These are phyloP conservation scores for Catotricha subobsoleta DNA, from an alignment of 2,888 invertebrate genomes.

Conservation along the genomic window DNA sequence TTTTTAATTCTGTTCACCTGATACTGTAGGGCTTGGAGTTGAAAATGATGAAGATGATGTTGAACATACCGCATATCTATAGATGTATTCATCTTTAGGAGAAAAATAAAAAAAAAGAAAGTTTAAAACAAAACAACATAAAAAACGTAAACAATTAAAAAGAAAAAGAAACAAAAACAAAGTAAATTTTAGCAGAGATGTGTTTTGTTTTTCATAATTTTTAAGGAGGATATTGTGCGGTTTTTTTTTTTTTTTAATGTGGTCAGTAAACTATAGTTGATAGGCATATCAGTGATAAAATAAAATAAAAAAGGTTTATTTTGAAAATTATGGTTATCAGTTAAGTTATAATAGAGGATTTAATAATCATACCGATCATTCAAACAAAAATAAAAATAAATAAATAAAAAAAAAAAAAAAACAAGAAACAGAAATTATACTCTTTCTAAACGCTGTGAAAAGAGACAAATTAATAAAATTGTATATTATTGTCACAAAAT, in stretches of 20 bases:
- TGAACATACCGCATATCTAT: slow-evolving; percentile 5
- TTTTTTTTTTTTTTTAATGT: no score
- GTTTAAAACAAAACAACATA: no score
- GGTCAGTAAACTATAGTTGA: no score
- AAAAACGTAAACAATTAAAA: no score
- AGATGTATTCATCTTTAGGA: slow-evolving; percentile 4
- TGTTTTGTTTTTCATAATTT: no score
- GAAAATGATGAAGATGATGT: slow-evolving; percentile 3
- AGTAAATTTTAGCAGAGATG: slow-evolving; percentile 1
- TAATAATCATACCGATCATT: no score
- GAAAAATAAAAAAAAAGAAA: background rate
- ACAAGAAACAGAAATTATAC: background rate
- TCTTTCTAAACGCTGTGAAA: background rate
- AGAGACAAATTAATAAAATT: background rate
- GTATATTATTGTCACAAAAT: background rate
- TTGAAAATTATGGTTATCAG: no score
- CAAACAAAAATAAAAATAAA: background rate
- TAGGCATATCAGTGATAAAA: no score
- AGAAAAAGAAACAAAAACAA: background rate
- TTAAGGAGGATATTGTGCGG: no score
- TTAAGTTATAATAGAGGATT: no score
- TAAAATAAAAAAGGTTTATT: no score
- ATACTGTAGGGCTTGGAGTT: slow-evolving; percentile 3
- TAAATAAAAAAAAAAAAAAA: background rate
- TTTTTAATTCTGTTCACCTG: slow-evolving; percentile 3